Conservation (phyloP, 1,140 invertebrate genomes). For the Drosophila sproati region DNA sequence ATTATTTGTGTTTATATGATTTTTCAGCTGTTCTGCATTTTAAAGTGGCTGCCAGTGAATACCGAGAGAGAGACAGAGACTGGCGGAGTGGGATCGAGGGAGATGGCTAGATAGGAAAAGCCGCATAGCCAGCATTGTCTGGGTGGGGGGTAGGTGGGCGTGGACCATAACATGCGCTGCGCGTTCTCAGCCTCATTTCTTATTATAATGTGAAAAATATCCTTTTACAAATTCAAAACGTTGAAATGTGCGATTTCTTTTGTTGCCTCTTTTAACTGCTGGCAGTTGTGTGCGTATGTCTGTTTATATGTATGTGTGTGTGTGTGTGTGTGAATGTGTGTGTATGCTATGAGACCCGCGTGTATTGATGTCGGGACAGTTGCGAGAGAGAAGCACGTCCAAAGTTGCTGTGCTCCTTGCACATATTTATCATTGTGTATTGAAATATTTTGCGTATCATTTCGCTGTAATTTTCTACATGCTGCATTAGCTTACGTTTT, state of each 20-base stretch:
- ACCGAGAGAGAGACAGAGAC: not conserved
- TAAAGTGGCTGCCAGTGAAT: slow-evolving; percentile 54
- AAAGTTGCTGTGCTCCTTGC: slow-evolving; percentile 41
- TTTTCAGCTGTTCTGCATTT: slow-evolving; percentile 84
- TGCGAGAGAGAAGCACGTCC: slow-evolving; percentile 55
- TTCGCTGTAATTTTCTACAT: slow-evolving; percentile 63
- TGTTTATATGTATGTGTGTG: slow-evolving; percentile 23
- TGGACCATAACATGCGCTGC: slow-evolving; percentile 61
- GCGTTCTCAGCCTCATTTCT: slow-evolving; percentile 79
- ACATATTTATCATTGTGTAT: slow-evolving; percentile 66
- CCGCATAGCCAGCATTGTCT: not conserved
- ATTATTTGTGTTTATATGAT: slow-evolving; percentile 84
- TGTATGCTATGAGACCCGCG: slow-evolving; percentile 52
- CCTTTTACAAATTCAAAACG: slow-evolving; percentile 81
- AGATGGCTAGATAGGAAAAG: not conserved
- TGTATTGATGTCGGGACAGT: slow-evolving; percentile 53
- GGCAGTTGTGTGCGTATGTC: slow-evolving; percentile 3
- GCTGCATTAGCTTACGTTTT: slow-evolving; percentile 10
- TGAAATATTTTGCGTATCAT: slow-evolving; percentile 71
- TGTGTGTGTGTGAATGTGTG: slow-evolving; percentile 10
- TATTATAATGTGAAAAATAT: slow-evolving; percentile 83
- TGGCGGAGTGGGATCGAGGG: not conserved
- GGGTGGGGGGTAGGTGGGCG: not conserved
- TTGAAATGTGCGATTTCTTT: slow-evolving; percentile 78
- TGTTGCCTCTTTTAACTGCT: slow-evolving; percentile 67